Percentiles rank a stretch among this genome's conserved stretches.
Conservation (phyloP, 1,140 invertebrate genomes). For the Zophobas atratus region DNA sequence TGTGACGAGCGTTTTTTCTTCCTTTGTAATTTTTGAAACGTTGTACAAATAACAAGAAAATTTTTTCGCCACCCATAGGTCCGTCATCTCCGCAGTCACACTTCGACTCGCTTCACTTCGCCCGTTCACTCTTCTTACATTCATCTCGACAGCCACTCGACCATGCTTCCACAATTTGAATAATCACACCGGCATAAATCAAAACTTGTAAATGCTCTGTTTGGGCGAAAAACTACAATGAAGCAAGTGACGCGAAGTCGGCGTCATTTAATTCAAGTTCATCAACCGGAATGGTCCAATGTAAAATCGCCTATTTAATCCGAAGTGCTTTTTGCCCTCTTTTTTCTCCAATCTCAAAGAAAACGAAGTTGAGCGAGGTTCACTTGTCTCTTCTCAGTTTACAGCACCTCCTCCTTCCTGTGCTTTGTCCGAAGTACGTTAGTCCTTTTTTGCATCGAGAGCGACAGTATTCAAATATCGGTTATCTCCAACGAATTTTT, state of each 20-base stretch:
- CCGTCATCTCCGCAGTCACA: constrained; percentile 15
- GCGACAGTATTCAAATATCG: constrained; percentile 41
- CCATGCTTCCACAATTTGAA: constrained; percentile 34
- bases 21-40: too few species aligned
- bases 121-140: constrained; percentile 9
- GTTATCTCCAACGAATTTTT: constrained; percentile 40
- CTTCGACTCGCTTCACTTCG: constrained; percentile 29
- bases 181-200: constrained; percentile 15
- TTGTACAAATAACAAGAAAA: too few species aligned
- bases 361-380: constrained; percentile 40
- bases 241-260: neutral
- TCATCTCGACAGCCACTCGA: constrained; percentile 5
- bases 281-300: constrained; percentile 19
- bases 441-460: constrained; percentile 33
- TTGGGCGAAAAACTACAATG: constrained; percentile 1
- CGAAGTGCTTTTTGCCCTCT: constrained; percentile 15
- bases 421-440: constrained; percentile 27
- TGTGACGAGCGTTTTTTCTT: too few species aligned
- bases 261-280: constrained; percentile 4
- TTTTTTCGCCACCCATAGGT: constrained; percentile 6
- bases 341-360: constrained; percentile 2
- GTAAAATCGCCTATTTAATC: neutral
- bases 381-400: constrained; percentile 36
- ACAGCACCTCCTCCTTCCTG: constrained; percentile 33
- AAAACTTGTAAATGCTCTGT: constrained; percentile 7